Evolutionary conservation across 2,797 vertebrate species (phyloP).

Genomic region (Enteromius afrohamiltoni): DNA sequence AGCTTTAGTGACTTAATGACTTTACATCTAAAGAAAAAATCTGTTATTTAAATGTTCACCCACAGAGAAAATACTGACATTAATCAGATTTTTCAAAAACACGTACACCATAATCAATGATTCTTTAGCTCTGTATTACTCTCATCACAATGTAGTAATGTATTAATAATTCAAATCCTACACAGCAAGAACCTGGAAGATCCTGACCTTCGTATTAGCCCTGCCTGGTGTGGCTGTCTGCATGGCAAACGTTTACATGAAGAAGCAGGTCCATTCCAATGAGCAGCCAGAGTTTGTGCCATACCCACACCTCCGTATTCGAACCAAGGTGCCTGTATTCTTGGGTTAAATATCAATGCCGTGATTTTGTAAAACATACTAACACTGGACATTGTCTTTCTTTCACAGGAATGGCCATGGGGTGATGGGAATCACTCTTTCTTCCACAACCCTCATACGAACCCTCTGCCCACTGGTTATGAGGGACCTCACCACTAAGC

Average conservation of each 20-base stretch:
- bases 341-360: neutral
- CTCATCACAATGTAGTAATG: neutral
- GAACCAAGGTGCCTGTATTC: constrained; percentile 80
- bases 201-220: constrained; percentile 79
- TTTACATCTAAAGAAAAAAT: neutral
- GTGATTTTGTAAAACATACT: neutral
- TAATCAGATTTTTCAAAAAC: neutral
- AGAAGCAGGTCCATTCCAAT: constrained; percentile 64
- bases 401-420: constrained; percentile 83
- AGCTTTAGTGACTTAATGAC: neutral
- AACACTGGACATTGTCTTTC: neutral
- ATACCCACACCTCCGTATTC: constrained; percentile 84
- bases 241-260: constrained; percentile 82
- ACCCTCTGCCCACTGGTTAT: constrained; percentile 83
- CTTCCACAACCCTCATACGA: constrained; percentile 86
- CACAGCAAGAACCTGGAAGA: constrained; percentile 83
- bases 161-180: neutral
- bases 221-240: constrained; percentile 83
- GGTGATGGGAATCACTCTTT: constrained; percentile 87
- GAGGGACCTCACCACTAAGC: constrained; percentile 74
- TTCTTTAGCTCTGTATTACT: neutral
- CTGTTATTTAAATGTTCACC: neutral
- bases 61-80: neutral
- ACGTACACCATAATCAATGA: neutral
- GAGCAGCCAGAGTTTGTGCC: constrained; percentile 73